Conservation (phyloP, 2,888 invertebrate species). For the Elegia similella region DNA sequence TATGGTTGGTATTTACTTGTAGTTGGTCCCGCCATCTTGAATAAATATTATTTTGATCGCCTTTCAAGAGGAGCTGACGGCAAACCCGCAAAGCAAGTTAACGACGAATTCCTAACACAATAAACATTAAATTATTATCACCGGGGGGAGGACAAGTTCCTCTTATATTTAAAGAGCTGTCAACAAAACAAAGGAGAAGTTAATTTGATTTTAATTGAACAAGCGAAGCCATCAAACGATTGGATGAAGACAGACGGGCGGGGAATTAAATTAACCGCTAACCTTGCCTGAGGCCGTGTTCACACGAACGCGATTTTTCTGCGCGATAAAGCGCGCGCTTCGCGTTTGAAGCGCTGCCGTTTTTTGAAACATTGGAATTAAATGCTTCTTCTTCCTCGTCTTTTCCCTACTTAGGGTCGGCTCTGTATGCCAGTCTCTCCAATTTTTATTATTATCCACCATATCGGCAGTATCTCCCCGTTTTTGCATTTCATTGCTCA, state of each 20-base stretch:
- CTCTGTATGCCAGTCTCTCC: no score
- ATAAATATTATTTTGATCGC: constrained; percentile 6
- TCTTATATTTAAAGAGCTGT: constrained; percentile 39
- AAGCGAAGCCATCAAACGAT: constrained; percentile 55
- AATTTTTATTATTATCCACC: no score
- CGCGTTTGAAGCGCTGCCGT: no score
- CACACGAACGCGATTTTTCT: no score
- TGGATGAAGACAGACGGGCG: constrained; percentile 56
- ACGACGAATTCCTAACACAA: constrained; percentile 11
- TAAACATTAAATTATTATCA: constrained; percentile 16
- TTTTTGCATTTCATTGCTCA: no score
- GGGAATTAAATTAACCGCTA: constrained; percentile 50
- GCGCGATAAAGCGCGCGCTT: no score
- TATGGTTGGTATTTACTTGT: background rate
- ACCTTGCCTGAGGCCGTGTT: no score
- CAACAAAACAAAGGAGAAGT: constrained; percentile 48
- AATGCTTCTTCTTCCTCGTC: no score
- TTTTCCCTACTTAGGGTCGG: no score
- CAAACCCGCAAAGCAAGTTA: constrained; percentile 9
- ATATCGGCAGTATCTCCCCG: no score
- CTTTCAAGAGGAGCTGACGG: background rate
- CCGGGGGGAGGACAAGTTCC: constrained; percentile 14
- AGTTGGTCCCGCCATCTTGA: constrained; percentile 2
- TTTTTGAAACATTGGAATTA: no score
- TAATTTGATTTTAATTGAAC: constrained; percentile 72